Conservation (phyloP, 1,140 invertebrate genomes). For the Hestina assimilis region DNA sequence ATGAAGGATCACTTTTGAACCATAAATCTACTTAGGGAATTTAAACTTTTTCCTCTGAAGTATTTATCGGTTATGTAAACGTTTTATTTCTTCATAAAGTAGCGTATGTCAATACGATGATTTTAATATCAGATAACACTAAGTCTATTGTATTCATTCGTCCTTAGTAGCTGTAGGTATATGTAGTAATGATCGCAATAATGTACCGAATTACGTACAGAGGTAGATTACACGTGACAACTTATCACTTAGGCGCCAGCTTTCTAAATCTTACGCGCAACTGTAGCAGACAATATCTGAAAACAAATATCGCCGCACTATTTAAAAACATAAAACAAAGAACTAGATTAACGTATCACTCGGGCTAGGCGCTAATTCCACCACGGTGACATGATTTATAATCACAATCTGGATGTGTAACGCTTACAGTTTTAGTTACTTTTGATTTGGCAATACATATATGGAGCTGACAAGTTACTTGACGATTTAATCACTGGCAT, state of each 20-base stretch:
- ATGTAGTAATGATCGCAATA: slow-evolving; percentile 63
- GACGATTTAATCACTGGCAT: slow-evolving; percentile 69
- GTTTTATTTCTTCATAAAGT: slow-evolving; percentile 33
- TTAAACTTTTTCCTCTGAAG: slow-evolving; percentile 1
- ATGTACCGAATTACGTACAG: slow-evolving; percentile 69
- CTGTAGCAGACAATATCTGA: slow-evolving; percentile 70
- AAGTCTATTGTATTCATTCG: slow-evolving; percentile 62
- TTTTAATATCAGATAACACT: slow-evolving; percentile 64
- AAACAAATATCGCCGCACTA: slow-evolving; percentile 73
- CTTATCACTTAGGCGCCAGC: slow-evolving; percentile 67
- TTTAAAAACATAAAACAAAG: slow-evolving; percentile 76
- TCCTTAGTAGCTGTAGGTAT: slow-evolving; percentile 47
- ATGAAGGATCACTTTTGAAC: slow-evolving; percentile 23
- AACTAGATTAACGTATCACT: slow-evolving; percentile 73
- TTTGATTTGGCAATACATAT: slow-evolving; percentile 69
- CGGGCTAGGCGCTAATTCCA: slow-evolving; percentile 51
- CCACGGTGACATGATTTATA: slow-evolving; percentile 45
- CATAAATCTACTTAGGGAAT: slow-evolving; percentile 11
- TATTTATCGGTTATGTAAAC: background rate
- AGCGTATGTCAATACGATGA: slow-evolving; percentile 49
- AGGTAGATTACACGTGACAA: slow-evolving; percentile 69
- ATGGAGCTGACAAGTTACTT: slow-evolving; percentile 54
- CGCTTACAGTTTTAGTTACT: slow-evolving; percentile 56
- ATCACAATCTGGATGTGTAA: slow-evolving; percentile 55
- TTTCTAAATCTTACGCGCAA: slow-evolving; percentile 65